Evolutionary conservation across 2,113 vertebrate species (phyloP).

Genomic region (Hylia prasina): DNA sequence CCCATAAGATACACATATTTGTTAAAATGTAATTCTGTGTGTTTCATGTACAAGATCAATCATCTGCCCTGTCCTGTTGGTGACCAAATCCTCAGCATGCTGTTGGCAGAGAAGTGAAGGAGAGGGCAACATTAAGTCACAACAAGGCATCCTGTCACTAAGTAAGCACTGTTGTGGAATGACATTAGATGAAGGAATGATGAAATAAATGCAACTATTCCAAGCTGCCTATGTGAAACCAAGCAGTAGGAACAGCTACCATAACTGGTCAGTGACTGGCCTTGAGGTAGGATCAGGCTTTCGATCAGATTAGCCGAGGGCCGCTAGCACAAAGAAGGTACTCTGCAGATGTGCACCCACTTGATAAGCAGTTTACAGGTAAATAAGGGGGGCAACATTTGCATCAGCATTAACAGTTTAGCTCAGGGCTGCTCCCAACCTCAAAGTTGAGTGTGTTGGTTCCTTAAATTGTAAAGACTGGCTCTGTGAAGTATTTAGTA

Average conservation of each 20-base stretch:
- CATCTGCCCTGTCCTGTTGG: not conserved
- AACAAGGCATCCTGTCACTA: not conserved
- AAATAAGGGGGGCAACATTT: not conserved
- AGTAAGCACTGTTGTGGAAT: not conserved
- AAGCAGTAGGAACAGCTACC: not conserved
- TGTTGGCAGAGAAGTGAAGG: not conserved
- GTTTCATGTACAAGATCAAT: not conserved
- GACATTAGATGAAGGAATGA: not conserved
- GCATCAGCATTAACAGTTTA: not conserved
- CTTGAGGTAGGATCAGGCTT: not conserved
- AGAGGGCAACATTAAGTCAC: not conserved
- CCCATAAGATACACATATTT: not conserved
- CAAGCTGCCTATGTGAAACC: not conserved
- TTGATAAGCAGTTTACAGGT: not conserved
- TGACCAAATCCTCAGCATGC: not conserved
- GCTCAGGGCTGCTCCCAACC: not conserved
- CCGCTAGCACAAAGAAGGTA: not conserved
- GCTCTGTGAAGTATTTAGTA: not conserved
- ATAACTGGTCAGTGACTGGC: not conserved
- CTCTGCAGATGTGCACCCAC: not conserved
- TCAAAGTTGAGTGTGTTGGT: not conserved
- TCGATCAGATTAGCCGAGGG: not conserved
- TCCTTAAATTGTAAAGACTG: not conserved
- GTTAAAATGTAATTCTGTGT: not conserved
- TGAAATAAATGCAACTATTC: not conserved